Base-by-base conservation (phyloP, 1,140 invertebrate species). In the Aphidius gifuensis region DNA sequence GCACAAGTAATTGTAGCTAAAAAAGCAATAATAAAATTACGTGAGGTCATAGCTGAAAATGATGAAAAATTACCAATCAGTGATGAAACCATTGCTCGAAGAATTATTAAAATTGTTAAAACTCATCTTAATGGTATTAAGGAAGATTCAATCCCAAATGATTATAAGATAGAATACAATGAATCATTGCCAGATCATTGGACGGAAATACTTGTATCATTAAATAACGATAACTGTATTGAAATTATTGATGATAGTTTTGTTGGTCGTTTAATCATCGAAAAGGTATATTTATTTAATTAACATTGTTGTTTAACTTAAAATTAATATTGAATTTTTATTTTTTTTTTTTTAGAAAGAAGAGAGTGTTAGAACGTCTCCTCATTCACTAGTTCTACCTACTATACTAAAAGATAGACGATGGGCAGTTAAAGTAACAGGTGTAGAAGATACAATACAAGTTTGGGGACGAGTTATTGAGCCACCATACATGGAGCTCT, bases 161-260 rank as follows among this genome's bases (percentile, higher is more conserved):
- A 67, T 67, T 85, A 80, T 48, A 82, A 77, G 39, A 66, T 83
- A 66, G 77, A 82, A 66, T 84, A 82, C 66, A 69, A 73, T 1
- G 85, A 86, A 72, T 79, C 75, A 58, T 72, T 87, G 51, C 85
- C 85, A 6, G 69, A 64, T 5, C 74, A 83, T 62, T 87, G 85
- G 85, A 69, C 82, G 59, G 72, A 77, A 32, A 66, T 82, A 23
- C 23, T 23, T 2, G 3, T 23, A 3, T 2, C 23, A 23, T 23
- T 23, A 3, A 3, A 23, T 23, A 3, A 23, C 3, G 3, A n/a
- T n/a, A n/a, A n/a, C n/a, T n/a, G 1, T 1, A 23, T 23, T 23
- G 23, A 71, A 43, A n/a, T n/a, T n/a, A 73, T 81, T 58, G 84
- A 85, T 6, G 38, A 48, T 57, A 71, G 78, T 64, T 78, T 79